Base-by-base conservation (phyloP, 2,797 vertebrate species). In the Coregonus ussuriensis region DNA sequence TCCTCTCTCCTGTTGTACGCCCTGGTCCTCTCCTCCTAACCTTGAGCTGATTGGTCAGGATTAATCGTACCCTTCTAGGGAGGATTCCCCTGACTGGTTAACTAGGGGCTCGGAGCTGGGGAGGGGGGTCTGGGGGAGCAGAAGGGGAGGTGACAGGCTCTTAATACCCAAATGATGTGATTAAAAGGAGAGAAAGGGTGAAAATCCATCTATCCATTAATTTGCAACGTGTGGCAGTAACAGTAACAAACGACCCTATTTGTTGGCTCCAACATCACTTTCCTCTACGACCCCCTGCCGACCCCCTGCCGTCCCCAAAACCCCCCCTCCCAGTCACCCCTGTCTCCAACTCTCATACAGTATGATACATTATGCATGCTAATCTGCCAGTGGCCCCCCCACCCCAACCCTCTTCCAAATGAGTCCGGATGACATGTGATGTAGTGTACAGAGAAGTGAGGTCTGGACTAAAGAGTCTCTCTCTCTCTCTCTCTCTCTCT, bases 11-110 rank as follows among this genome's bases (percentile, higher is more conserved):
- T 56, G 54, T 56, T 1, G 15, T 14, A 56, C 16, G 4, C 4
- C 16, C 54, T 3, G 5, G 11, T 18, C 54, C 54, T 56, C 54
- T 77, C 31, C 31, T 33, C 31, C 31, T 33, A 81, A 85, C 82
- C 85, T 84, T 81, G 79, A 84, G 52, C 67, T 84, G 21, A 25
- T 25, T 25, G 80, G 78, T 25, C 52, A 37, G 72, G 79, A 84
- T 82, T 82, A 82, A 82, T 80, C 52, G 68, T 52, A 37, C 35
- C 56, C 75, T 68, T 71, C 71, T 65, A 41, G 29, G 72, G 63
- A 67, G 53, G 74, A 77, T 66, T 25, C 35, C 54, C 29, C 25
- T 63, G 77, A 73, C 31, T 73, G 74, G 56, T 54, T 66, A 67
- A 35, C 25, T 35, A 18, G 66, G 66, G 29, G 33, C 33, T 15